A percentile compares a stretch with the other conserved stretches of the same genome.
Conservation (phyloP, 2,113 vertebrate genomes). For the Oenanthe oenanthe region DNA sequence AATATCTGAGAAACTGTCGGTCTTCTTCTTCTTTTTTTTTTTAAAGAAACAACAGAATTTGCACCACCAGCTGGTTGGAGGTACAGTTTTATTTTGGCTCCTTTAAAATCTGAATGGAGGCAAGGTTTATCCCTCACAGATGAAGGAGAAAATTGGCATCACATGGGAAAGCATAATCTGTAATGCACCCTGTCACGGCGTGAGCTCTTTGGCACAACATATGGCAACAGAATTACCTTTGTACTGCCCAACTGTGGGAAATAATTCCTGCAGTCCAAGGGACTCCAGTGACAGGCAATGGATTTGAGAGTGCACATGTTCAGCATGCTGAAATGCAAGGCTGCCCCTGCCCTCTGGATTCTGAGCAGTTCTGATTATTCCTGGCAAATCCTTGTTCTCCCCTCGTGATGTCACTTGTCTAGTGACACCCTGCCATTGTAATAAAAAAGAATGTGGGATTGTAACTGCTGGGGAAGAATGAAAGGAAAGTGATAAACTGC, state of each 20-base stretch:
- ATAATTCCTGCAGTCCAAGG: conserved; percentile 68
- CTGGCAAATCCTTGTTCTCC: not conserved
- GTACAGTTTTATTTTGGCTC: not conserved
- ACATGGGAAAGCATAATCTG: conserved; percentile 44
- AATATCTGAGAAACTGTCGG: not conserved
- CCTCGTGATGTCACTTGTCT: conserved; percentile 1
- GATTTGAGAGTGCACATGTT: conserved; percentile 52
- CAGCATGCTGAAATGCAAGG: conserved; percentile 35
- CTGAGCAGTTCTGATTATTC: not conserved
- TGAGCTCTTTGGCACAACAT: conserved; percentile 72
- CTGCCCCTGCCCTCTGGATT: not conserved
- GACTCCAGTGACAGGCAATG: conserved; percentile 58
- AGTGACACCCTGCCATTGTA: not conserved
- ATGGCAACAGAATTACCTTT: conserved; percentile 74
- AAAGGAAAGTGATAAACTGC: conserved; percentile 40
- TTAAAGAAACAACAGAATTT: not conserved
- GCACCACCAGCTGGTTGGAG: not conserved
- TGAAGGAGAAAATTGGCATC: conserved; percentile 47
- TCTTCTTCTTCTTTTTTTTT: not conserved
- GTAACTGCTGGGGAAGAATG: conserved; percentile 13
- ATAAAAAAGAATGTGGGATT: conserved; percentile 18
- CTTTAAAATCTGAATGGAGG: not conserved
- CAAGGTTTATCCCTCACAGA: conserved; percentile 27
- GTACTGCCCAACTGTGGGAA: conserved; percentile 62
- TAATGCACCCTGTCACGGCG: conserved; percentile 52